Evolutionary conservation across 2,113 vertebrate species (phyloP).

Genomic region (Phrynocephalus versicolor): DNA sequence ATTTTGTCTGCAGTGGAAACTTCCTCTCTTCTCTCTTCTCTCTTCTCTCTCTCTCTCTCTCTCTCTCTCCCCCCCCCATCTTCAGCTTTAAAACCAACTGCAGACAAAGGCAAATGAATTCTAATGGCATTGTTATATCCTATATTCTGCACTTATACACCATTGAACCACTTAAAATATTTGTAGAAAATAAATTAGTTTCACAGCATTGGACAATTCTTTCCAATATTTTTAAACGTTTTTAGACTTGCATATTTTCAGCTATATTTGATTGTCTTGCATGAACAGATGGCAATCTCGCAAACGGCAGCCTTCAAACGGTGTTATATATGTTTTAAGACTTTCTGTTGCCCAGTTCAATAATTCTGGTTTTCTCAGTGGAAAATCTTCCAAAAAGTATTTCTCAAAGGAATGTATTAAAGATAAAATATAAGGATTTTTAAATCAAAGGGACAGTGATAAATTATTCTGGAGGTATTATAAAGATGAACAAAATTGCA

Average conservation of each 20-base stretch:
- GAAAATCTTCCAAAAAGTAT: constrained; percentile 74
- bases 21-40: background rate
- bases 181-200: constrained; percentile 36
- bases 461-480: constrained; percentile 81
- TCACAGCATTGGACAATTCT: constrained; percentile 17
- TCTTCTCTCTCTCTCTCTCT: too few species aligned
- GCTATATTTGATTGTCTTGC: constrained; percentile 42
- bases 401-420: constrained; percentile 80
- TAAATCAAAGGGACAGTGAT: constrained; percentile 83
- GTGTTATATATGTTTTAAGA: constrained; percentile 62
- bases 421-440: constrained; percentile 84
- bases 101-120: constrained; percentile 47
- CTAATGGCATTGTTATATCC: constrained; percentile 45
- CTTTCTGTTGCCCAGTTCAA: constrained; percentile 58
- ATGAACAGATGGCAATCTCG: constrained; percentile 47
- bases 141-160: constrained; percentile 37
- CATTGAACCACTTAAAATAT: constrained; percentile 25
- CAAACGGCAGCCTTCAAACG: constrained; percentile 60
- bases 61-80: background rate
- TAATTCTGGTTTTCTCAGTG: constrained; percentile 70
- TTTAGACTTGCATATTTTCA: constrained; percentile 26
- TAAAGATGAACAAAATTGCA: constrained; percentile 74
- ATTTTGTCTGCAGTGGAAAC: constrained; percentile 35
- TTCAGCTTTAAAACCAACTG: constrained; percentile 36
- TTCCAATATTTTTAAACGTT: constrained; percentile 40